Percentiles rank a stretch among this genome's conserved stretches.
Evolutionary conservation across 2,888 invertebrate genomes (phyloP).

Genomic region (Rotaria macrura): DNA sequence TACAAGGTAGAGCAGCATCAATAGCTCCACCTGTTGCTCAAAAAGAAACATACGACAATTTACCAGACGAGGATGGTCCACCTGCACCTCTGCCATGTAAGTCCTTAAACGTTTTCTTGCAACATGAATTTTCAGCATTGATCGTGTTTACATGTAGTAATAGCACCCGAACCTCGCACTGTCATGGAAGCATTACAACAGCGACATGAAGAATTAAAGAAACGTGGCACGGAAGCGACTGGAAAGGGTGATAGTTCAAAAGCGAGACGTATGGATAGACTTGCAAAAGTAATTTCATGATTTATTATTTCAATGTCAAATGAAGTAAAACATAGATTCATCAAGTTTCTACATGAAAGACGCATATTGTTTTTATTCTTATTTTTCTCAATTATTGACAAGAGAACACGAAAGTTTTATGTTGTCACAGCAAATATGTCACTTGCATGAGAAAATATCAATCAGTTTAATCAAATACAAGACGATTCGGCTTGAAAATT

Average conservation of each 20-base stretch:
- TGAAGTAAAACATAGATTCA: not conserved
- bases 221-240: slow-evolving; percentile 1
- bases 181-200: slow-evolving; percentile 17
- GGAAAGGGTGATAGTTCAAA: not conserved
- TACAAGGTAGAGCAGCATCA: not conserved
- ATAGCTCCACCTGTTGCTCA: not conserved
- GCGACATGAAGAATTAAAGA: not conserved
- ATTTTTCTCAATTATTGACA: too few species aligned
- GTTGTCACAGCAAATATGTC: too few species aligned
- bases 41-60: not conserved
- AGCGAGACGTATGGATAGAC: slow-evolving; percentile 11
- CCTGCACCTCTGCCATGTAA: not conserved
- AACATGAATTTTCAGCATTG: not conserved
- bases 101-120: not conserved
- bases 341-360: not conserved
- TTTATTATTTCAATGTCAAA: not conserved
- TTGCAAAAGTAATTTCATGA: not conserved
- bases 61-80: not conserved
- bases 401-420: too few species aligned
- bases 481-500: too few species aligned
- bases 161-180: not conserved
- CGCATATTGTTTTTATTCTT: too few species aligned
- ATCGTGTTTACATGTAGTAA: not conserved
- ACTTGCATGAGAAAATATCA: too few species aligned
- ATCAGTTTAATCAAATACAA: too few species aligned